Base-by-base conservation (phyloP, 1,140 invertebrate genomes). In the Camponotus floridanus region DNA sequence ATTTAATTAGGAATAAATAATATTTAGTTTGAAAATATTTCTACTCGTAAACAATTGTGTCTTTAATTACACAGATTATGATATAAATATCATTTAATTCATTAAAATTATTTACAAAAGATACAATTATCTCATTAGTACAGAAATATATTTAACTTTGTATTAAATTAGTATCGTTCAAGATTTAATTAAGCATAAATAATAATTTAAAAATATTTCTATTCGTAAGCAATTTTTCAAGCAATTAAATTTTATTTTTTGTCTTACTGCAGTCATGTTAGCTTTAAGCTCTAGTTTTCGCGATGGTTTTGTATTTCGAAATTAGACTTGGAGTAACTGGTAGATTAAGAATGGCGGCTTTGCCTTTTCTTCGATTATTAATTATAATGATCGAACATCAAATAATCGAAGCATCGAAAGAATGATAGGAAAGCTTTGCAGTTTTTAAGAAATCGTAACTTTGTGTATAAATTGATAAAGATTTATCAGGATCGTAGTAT, bases 251-350 rank as follows among this genome's bases (percentile, higher is more conserved):
- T 18, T 39, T 70, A 39, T n/a, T 39, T 51, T 33, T 26, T 21
- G 5, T 39, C 21, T 26, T n/a, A 26, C 7, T 67, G 26, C 5
- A 26, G 33, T 45, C 26, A 26, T 31, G 3, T 8, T 26, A 9
- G 31, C 4, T 67, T 51, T 15, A 67, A 79, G 33, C 3, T 7
- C 15, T 73, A 4, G 26, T 61, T 39, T 70, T 55, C 9, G 51
- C 36, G 18, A 13, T 1, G 2, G 11, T 65, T 65, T 67, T 6
- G 5, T 81, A 31, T 78, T 57, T 71, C 36, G 67, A 87, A 83
- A 21, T 67, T 89, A 71, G 81, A 76, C 87, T 90, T 90, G 85
- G 81, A 91, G 88, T 90, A 90, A 90, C 85, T 61, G 42, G 18
- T 18, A 36, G 18, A 57, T 1, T 70, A 31, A 31, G 2, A 42